Evolutionary conservation across 2,888 invertebrate species (phyloP), one percentile per base, ranked within the genome.

Genomic region (Isoperla grammatica): DNA sequence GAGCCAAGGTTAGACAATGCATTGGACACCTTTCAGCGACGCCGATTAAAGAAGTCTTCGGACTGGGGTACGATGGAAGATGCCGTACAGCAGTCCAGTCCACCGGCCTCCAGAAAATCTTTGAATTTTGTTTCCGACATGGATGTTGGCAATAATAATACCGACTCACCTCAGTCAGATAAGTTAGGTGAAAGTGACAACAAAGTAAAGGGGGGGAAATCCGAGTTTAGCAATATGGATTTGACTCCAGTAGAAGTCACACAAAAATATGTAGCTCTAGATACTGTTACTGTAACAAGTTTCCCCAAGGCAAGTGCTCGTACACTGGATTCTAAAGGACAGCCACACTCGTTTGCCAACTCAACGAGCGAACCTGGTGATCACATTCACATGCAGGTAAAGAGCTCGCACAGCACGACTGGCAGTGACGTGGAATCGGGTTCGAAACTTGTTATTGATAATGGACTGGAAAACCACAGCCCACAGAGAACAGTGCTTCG

Each of bases 11-110:
- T 86, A 64, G 86, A 86, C 22, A 49, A 13, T 39, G 62, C 63
- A 9, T 74, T 85, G 46, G 85, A 81, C 59, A 82, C 85, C 4
- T 86, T 86, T 70, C 85, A 86, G 67, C 77, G 81, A 65, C 82
- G 83, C 63, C 78, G 86, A 53, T 71, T 88, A 58, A 88, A 88
- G 71, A 88, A 88, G 69, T 87, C 81, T 0, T 86, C 84, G 3
- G 86, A 88, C 68, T 88, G 87, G 79, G 88, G 86, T 2, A 87
- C 84, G 64, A 75, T 88, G 65, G 87, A 88, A 72, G 87, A 88
- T 67, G 87, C 86, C n/a, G 22, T 63, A 3, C 57, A 59, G 46
- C 45, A 45, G 19, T 8, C 11, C 2, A 53, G 53, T 20, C 53
- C 53, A 8, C 53, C 37, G 3, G 4, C 12, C 22, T 22, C 22